phyloP scores from a whole-genome alignment of 2,113 vertebrate species.

The Enhydra lutris region DNA sequence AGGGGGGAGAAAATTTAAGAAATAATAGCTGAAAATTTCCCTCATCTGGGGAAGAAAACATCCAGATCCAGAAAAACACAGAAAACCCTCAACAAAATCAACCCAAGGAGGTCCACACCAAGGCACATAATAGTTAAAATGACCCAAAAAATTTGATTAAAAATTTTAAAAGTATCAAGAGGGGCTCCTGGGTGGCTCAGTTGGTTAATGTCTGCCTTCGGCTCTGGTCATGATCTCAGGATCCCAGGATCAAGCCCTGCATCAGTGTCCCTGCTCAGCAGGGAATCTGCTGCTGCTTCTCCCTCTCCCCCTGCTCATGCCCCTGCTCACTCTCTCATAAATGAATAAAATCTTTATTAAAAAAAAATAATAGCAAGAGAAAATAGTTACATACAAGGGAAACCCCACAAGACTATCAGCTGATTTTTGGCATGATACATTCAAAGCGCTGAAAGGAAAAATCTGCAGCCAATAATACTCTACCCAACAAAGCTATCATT shows the following conservation, averaged over 20 bases:
- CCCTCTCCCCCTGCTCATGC: no score
- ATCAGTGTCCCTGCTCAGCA: no score
- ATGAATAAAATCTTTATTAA: no score
- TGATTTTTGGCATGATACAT: neutral
- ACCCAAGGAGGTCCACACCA: neutral
- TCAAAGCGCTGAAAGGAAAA: neutral
- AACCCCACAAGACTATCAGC: neutral
- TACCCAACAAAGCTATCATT: neutral
- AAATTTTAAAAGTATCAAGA: neutral
- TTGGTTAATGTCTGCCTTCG: no score
- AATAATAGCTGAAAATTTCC: neutral
- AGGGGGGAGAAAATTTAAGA: neutral
- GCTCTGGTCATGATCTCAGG: no score
- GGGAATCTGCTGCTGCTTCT: no score
- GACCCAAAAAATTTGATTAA: neutral
- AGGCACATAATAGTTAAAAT: neutral
- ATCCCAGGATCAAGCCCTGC: no score
- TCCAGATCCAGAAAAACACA: neutral
- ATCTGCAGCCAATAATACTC: neutral
- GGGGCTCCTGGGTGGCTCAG: no score
- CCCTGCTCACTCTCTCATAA: no score
- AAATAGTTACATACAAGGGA: neutral
- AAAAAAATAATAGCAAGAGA: neutral
- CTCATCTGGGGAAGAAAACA: neutral
- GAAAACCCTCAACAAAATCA: neutral